These are phyloP conservation scores for Congeria kusceri DNA, from an alignment of 2,888 invertebrate genomes.

Conservation along the genomic window DNA sequence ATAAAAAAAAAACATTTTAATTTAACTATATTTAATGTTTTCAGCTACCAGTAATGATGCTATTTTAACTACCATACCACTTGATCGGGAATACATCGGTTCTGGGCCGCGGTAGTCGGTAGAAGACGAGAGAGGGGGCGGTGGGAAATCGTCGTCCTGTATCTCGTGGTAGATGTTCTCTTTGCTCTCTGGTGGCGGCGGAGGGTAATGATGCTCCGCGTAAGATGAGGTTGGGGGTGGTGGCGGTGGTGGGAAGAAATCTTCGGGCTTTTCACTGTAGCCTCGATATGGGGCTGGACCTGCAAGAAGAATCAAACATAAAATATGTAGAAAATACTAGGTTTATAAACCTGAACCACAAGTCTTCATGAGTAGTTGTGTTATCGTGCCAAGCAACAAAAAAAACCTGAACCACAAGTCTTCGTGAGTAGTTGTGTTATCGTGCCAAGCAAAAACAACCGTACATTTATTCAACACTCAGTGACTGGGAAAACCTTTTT, in stretches of 20 bases:
- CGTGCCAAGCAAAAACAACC: no score
- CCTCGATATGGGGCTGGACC: conserved; percentile 69
- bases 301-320: conserved; percentile 24
- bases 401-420: no score
- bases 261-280: conserved; percentile 63
- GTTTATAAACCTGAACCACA: no score
- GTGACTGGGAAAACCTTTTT: no score
- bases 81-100: conserved; percentile 16
- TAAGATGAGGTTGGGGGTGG: conserved; percentile 64
- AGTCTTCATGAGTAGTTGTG: no score
- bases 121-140: conserved; percentile 69
- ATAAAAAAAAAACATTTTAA: no score
- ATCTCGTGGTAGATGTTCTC: conserved; percentile 70
- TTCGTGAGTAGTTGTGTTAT: no score
- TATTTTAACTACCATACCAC: background rate
- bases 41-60: no score
- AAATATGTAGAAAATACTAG: no score
- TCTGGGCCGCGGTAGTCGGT: conserved; percentile 46
- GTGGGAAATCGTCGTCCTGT: conserved; percentile 75
- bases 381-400: no score
- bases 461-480: no score
- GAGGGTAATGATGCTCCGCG: conserved; percentile 62
- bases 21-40: no score
- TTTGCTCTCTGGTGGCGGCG: conserved; percentile 70
- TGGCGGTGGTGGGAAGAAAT: conserved; percentile 73